Evolutionary conservation across 2,113 vertebrate species (phyloP).

Genomic region (Xenopus borealis): DNA sequence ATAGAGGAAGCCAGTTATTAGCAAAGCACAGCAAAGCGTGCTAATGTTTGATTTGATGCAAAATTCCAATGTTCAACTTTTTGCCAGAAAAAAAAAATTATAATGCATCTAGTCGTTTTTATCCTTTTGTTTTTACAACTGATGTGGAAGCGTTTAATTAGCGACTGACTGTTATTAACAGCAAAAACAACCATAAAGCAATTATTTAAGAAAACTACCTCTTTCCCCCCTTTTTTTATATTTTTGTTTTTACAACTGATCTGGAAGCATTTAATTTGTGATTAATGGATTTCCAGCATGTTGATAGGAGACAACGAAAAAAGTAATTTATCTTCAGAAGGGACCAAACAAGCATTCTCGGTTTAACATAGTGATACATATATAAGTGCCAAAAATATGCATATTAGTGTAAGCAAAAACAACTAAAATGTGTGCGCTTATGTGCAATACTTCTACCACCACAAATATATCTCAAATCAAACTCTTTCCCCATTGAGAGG

Average conservation of each 20-base stretch:
- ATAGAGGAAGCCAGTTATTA: neutral
- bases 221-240: neutral
- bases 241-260: constrained; percentile 3
- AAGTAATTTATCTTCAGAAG: constrained; percentile 10
- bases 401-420: neutral
- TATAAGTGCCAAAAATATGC: neutral
- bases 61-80: neutral
- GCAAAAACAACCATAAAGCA: too few species aligned
- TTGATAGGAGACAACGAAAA: constrained; percentile 10
- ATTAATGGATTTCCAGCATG: constrained; percentile 32
- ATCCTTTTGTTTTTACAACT: too few species aligned
- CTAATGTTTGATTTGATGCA: constrained; percentile 10
- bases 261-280: constrained; percentile 41
- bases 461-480: too few species aligned
- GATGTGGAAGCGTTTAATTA: too few species aligned
- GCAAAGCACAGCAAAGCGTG: neutral
- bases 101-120: too few species aligned
- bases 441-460: too few species aligned
- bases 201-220: too few species aligned
- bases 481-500: too few species aligned
- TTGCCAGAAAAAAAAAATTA: too few species aligned
- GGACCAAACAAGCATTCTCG: neutral
- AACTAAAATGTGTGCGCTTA: too few species aligned
- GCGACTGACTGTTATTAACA: too few species aligned
- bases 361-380: neutral